Evolutionary conservation across 2,113 vertebrate genomes (phyloP), one percentile per base, ranked within the genome.

Genomic region (Onychostruthus taczanowskii): DNA sequence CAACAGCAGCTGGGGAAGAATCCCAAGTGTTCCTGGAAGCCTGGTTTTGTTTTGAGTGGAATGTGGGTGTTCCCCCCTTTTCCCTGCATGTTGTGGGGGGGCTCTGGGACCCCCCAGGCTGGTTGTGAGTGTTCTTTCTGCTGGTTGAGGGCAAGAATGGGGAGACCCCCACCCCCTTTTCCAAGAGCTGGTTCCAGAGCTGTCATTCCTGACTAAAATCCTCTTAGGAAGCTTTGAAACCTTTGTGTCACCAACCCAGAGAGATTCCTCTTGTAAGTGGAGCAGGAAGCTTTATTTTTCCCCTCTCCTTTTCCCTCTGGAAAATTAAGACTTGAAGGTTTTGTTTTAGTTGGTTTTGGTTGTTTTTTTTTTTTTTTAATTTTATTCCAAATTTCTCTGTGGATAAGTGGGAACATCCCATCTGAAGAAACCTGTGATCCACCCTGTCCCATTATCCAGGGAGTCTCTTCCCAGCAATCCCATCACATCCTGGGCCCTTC

Each of bases 361-460:
- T 49, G 8, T 10, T 21, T 13, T 33, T 31, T 52, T 24, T 44
- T n/a, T 9, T 16, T 46, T 26, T n/a, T 33, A 27, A 24, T 52
- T 52, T 43, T 22, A 24, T 72, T 58, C 37, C 53, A 28, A 7
- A 20, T 59, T 39, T 19, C 13, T 52, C 13, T 16, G 0, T 3
- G 27, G 37, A 3, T 35, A 10, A 11, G 7, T 41, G 78, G 52
- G 74, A 81, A 17, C 19, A 16, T 87, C 69, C 68, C 31, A 0
- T 9, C 30, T 2, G 63, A 49, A 44, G 35, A 3, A 0, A 2
- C 47, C 18, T 5, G 7, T 55, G 21, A 9, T 52, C 64, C 41
- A 5, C 2, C 50, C 10, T 1, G 0, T 28, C 46, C 17, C 15
- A 3, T 35, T 5, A 39, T 31, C 35, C 63, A 11, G 66, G 64